Conservation (phyloP, 2,888 invertebrate species). For the Caenorhabditis sp. region DNA sequence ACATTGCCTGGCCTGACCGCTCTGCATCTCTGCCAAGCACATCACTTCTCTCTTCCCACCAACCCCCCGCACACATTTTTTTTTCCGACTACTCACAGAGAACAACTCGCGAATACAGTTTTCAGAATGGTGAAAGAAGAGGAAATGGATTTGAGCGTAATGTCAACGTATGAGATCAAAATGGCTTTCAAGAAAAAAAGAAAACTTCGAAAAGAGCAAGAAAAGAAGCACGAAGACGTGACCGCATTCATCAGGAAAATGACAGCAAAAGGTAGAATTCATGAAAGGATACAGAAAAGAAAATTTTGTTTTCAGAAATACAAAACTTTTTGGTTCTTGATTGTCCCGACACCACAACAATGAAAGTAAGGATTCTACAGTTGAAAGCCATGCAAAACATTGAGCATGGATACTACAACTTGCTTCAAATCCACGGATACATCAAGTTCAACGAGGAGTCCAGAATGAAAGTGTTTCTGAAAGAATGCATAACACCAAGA, state of each 20-base stretch:
- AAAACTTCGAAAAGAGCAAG: not conserved
- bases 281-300: too few relatives aligned
- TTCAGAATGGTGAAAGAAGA: constrained; percentile 9
- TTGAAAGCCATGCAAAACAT: constrained; percentile 2
- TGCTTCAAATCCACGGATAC: constrained; percentile 31
- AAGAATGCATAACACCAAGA: not conserved
- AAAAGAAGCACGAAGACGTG: not conserved
- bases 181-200: too few relatives aligned
- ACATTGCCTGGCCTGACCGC: too few relatives aligned
- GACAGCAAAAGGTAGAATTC: not conserved
- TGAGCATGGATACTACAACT: not conserved
- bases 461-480: not conserved
- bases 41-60: not conserved
- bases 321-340: constrained; percentile 8
- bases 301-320: constrained; percentile 3
- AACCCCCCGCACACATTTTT: too few relatives aligned
- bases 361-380: not conserved
- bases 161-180: constrained; percentile 18
- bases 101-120: not conserved
- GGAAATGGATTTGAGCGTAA: not conserved
- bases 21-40: too few relatives aligned
- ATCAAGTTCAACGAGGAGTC: constrained; percentile 19
- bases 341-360: not conserved
- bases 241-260: not conserved
- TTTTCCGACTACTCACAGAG: too few relatives aligned